These are phyloP conservation scores for Sphaeridia pumilis DNA, from an alignment of 2,888 invertebrate species.

Conservation along the genomic window DNA sequence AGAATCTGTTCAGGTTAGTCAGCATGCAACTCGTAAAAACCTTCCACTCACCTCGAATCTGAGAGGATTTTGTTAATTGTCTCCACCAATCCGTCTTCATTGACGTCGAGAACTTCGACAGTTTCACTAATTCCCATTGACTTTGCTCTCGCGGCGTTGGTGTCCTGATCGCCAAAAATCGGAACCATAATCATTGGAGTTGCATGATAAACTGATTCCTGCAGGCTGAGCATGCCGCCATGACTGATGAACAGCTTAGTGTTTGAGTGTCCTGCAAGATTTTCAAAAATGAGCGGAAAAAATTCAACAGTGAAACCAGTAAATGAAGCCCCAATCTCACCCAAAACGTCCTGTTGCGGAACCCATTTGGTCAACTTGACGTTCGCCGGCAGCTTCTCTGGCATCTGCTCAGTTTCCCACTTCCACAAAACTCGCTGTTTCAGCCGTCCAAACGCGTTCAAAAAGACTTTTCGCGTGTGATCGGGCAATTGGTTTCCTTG, in stretches of 20 bases:
- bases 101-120: conserved; percentile 45
- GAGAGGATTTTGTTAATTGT: neutral
- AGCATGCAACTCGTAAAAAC: too few species aligned
- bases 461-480: conserved; percentile 54
- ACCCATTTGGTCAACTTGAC: conserved; percentile 52
- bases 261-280: conserved; percentile 39
- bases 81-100: conserved; percentile 41
- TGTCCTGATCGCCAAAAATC: conserved; percentile 45
- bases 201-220: conserved; percentile 55
- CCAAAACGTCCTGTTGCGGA: conserved; percentile 65
- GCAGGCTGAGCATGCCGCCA: conserved; percentile 58
- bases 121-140: conserved; percentile 48
- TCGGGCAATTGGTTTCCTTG: conserved; percentile 69
- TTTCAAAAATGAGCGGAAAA: neutral
- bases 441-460: conserved; percentile 61
- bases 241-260: conserved; percentile 58
- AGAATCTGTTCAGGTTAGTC: too few species aligned
- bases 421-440: conserved; percentile 76
- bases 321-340: conserved; percentile 37
- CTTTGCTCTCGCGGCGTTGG: conserved; percentile 48
- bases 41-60: neutral
- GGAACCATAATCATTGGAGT: conserved; percentile 53
- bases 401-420: conserved; percentile 55
- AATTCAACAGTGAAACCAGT: neutral
- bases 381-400: conserved; percentile 48